Percentiles rank a stretch among this genome's conserved stretches.
These are phyloP conservation scores for Aphaenogaster ashmeadi DNA, from an alignment of 1,140 invertebrate species.

Conservation along the genomic window DNA sequence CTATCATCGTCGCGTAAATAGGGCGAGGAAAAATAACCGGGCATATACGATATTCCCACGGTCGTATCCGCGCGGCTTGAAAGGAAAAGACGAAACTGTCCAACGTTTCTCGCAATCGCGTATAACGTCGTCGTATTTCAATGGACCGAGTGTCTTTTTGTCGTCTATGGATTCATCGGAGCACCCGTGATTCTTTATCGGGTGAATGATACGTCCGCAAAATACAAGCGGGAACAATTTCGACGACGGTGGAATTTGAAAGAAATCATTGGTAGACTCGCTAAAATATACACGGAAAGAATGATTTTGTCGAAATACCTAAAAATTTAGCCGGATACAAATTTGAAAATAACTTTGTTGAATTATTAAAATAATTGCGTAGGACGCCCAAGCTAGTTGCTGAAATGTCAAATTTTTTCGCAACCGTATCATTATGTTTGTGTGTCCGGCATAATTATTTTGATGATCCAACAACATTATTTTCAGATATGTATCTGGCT, in stretches of 20 bases:
- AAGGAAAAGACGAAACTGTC: slow-evolving; percentile 23
- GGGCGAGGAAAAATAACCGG: slow-evolving; percentile 44
- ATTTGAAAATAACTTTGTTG: too few species aligned
- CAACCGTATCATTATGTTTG: too few species aligned
- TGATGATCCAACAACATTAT: too few species aligned
- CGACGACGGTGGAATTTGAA: not conserved
- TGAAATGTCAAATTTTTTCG: too few species aligned
- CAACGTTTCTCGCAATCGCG: slow-evolving; percentile 33
- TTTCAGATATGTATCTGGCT: too few species aligned
- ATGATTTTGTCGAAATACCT: too few species aligned
- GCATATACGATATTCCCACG: not conserved
- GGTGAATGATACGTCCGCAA: slow-evolving; percentile 4
- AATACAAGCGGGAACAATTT: slow-evolving; percentile 3
- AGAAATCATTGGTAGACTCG: slow-evolving; percentile 33
- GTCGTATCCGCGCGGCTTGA: not conserved
- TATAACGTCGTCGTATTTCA: slow-evolving; percentile 38
- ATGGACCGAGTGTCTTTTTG: slow-evolving; percentile 46
- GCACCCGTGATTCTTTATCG: slow-evolving; percentile 31
- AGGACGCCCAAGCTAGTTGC: too few species aligned
- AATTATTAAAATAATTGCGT: too few species aligned
- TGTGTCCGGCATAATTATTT: too few species aligned
- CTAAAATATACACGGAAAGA: not conserved
- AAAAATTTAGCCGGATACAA: too few species aligned
- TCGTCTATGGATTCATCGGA: slow-evolving; percentile 40
- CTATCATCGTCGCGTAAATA: slow-evolving; percentile 71